These are phyloP conservation scores for Parazoanthus atlanticus DNA, from an alignment of 92 coral and sea anemone species.

Conservation along the genomic window DNA sequence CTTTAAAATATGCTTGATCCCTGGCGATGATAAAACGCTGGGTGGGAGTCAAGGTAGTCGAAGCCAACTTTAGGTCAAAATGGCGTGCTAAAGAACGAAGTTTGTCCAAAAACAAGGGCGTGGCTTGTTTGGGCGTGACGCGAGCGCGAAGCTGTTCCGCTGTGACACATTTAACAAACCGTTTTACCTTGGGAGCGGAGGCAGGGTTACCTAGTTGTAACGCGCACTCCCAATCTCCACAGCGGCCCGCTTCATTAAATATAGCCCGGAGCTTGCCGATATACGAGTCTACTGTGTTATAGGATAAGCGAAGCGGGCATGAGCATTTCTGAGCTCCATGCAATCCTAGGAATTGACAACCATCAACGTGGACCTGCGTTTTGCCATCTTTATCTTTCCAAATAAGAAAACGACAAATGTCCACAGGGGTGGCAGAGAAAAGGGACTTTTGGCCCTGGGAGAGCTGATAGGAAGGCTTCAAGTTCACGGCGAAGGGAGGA, in stretches of 20 bases:
- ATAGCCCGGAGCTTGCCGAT: neutral
- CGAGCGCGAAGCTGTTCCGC: neutral
- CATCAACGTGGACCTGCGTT: neutral
- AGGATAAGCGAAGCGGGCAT: neutral
- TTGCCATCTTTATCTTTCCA: neutral
- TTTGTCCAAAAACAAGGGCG: neutral
- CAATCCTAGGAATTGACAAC: neutral
- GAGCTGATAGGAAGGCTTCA: neutral
- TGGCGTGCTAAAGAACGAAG: too few relatives aligned
- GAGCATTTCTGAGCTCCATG: too few relatives aligned
- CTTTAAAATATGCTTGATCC: too few relatives aligned
- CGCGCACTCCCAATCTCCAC: neutral
- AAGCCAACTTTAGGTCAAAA: too few relatives aligned
- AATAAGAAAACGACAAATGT: neutral
- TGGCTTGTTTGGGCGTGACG: neutral
- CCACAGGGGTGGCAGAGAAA: neutral
- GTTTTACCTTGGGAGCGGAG: neutral
- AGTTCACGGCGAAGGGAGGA: too few relatives aligned
- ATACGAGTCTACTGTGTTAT: neutral
- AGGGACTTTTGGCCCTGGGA: neutral
- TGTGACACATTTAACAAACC: neutral
- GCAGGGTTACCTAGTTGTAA: neutral
- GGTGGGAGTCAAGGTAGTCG: too few relatives aligned
- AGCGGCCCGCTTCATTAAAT: neutral
- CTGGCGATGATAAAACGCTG: too few relatives aligned